Evolutionary conservation across 2,797 vertebrate species (phyloP), one percentile per base, ranked within the genome.

Genomic region (Sternarchorhynchus goeldii): DNA sequence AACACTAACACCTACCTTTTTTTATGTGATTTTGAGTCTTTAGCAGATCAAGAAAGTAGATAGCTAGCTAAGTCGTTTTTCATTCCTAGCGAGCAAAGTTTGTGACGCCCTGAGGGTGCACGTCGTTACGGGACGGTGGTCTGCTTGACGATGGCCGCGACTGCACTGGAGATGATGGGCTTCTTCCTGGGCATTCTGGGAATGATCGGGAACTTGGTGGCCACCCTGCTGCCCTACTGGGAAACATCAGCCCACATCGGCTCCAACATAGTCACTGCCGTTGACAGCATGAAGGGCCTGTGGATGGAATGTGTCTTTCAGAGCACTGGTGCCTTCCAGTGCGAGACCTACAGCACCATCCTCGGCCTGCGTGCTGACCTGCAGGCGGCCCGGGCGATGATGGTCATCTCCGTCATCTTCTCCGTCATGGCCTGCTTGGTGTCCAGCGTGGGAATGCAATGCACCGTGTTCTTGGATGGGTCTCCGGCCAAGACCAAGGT

Each of bases 291-390:
- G 91, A 93, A 95, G 82, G 97, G 97, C 53, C 92, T 99, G 66
- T 99, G 97, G 97, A 98, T 98, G 97, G 97, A 96, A 77, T 99
- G 97, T 0, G 96, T 97, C 29, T 92, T 93, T 0, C 94, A 96
- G 85, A 99, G 97, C 94, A 99, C 97, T 0, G 97, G 97, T 6
- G 92, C 94, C 88, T 96, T 97, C 67, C 97, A 99, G 81, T 99
- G 97, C 0, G 96, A 99, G 82, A 95, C 96, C 88, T 99, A 96
- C 92, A 98, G 92, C 92, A 97, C 96, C 4, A 92, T 98, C 86
- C 92, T 99, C 73, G 94, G 94, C 21, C 90, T 99, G 80, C 91
- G 95, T 0, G 17, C 94, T 0, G 94, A 99, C 76, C 75, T 96
- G 81, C 96, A 97, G 86, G 94, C 94, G 0, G 95, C 97, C 1